Evolutionary conservation across 1,140 invertebrate genomes (phyloP).

Genomic region (Limonius californicus): DNA sequence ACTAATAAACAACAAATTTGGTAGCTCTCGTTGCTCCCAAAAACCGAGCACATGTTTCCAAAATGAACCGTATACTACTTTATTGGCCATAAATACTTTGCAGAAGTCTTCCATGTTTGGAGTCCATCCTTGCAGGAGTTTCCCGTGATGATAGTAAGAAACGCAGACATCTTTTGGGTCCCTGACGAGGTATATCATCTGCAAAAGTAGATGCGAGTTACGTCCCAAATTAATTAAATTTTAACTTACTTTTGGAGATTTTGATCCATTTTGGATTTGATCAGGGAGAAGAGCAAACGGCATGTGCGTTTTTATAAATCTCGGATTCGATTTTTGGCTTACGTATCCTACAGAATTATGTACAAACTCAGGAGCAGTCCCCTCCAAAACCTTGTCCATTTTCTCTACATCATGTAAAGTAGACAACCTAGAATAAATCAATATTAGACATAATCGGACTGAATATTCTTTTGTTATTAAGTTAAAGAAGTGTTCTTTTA

Average conservation of each 20-base stretch:
- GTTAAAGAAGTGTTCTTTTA: too few relatives aligned
- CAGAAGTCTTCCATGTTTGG: slow-evolving; percentile 63
- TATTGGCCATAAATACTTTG: slow-evolving; percentile 58
- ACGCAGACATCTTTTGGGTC: slow-evolving; percentile 79
- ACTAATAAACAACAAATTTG: slow-evolving; percentile 72
- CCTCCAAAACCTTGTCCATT: too few relatives aligned
- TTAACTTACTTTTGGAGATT: slow-evolving; percentile 48
- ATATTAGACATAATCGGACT: too few relatives aligned
- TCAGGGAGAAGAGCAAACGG: slow-evolving; percentile 62
- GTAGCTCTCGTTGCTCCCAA: slow-evolving; percentile 65
- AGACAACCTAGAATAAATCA: too few relatives aligned
- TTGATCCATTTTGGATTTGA: slow-evolving; percentile 50
- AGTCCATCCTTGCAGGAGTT: slow-evolving; percentile 56
- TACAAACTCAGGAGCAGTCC: too few relatives aligned
- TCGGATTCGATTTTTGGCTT: slow-evolving; percentile 42
- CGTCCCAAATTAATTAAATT: not conserved
- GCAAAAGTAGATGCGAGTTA: slow-evolving; percentile 35
- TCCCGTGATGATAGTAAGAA: slow-evolving; percentile 72
- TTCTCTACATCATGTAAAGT: too few relatives aligned
- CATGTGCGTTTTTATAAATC: slow-evolving; percentile 71
- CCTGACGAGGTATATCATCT: slow-evolving; percentile 75
- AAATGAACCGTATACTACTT: slow-evolving; percentile 53
- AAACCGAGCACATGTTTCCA: slow-evolving; percentile 66
- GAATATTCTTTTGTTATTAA: too few relatives aligned
- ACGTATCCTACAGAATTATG: too few relatives aligned